These are phyloP conservation scores for Ormyrus labotus DNA, from an alignment of 2,888 invertebrate genomes.

Conservation along the genomic window DNA sequence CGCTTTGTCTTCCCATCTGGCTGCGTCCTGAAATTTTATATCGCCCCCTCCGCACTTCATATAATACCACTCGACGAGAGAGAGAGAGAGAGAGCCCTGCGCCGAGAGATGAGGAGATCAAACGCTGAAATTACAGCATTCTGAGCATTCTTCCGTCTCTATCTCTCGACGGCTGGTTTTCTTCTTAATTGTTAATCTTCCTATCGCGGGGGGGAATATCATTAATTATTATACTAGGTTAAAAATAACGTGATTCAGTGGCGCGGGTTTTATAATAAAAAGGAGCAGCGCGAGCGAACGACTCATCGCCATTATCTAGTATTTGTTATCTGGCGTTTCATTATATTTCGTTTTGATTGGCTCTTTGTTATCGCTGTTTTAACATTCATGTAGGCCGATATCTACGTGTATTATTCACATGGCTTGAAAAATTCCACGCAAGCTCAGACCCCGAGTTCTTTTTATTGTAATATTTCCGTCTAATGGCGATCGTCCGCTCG, in stretches of 20 bases:
- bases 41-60: slow-evolving; percentile 61
- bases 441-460: neutral
- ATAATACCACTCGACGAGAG: slow-evolving; percentile 63
- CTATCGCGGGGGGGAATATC: neutral
- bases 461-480: neutral
- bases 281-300: slow-evolving; percentile 23
- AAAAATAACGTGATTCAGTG: slow-evolving; percentile 37
- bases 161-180: neutral
- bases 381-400: slow-evolving; percentile 38
- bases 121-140: slow-evolving; percentile 75
- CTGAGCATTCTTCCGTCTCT: slow-evolving; percentile 68
- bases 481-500: neutral
- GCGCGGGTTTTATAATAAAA: slow-evolving; percentile 1
- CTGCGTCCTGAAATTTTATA: slow-evolving; percentile 46
- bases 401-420: slow-evolving; percentile 37
- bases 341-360: slow-evolving; percentile 57
- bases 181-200: too few relatives aligned
- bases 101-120: slow-evolving; percentile 73
- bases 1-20: slow-evolving; percentile 55
- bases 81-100: slow-evolving; percentile 56
- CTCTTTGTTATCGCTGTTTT: slow-evolving; percentile 50
- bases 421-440: slow-evolving; percentile 54
- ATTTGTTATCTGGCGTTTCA: slow-evolving; percentile 52
- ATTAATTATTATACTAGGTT: slow-evolving; percentile 35
- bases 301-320: slow-evolving; percentile 56